Base-by-base conservation (phyloP, 2,888 invertebrate genomes). In the Pseudococcus longispinus region DNA sequence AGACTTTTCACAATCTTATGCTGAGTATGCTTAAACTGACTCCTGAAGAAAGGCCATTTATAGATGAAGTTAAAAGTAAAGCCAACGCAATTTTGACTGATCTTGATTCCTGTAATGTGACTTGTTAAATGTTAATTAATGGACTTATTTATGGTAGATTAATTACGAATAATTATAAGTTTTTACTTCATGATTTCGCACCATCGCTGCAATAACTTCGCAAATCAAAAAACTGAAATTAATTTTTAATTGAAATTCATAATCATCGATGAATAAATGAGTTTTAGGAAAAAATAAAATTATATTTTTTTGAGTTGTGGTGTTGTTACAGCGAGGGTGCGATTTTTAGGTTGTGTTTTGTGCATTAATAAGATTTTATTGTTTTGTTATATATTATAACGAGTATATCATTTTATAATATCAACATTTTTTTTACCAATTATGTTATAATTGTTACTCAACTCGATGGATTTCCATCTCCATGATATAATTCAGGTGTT, bases 1-100 rank as follows among this genome's bases (percentile, higher is more conserved):
- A 94, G 93, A 94, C 94, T 88, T 91, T 95, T 90, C 93, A 95
- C 88, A 93, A 94, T 88, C 91, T 95, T 88, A 94, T 96, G 88
- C 90, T 92, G 77, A 94, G 92, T 88, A 94, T 95, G 93, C 91
- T 96, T 88, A 93, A 94, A 89, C 93, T 94, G n/a, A 94, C 95
- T 91, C 93, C 94, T 37, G 93, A 93, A 91, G 95, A 95, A 90
- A 92, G 96, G 88, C 96, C 96, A 11, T 95, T 94, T 89, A 93
- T 96, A 88, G 94, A 95, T 89, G 93, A 93, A 89, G 93, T 95
- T 9, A 86, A 55, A 55, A 46, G 80, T 20, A 86, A 55, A 80
- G 77, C 80, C 8, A 86, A 86, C 20, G 29, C 55, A 29, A 51
- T 86, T 44, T 37, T 86, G 29, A 32, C 46, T 51, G 86, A 86